phyloP scores from a whole-genome alignment of 2,113 vertebrate genomes.

The Oreotrochilus melanogaster region DNA sequence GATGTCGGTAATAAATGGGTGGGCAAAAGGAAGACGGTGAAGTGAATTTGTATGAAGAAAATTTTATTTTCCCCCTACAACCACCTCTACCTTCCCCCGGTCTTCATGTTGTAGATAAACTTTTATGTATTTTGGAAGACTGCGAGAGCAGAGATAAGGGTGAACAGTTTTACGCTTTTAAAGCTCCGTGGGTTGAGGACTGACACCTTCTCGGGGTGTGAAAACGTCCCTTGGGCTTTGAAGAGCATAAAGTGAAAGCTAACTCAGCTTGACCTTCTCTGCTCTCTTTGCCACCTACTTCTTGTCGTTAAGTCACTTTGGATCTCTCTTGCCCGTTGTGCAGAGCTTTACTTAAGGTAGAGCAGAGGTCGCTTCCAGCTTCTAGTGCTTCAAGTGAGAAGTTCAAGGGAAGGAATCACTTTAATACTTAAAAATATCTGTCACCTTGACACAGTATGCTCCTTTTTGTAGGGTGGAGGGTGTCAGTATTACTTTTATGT shows the following conservation, averaged over 20 bases:
- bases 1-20: background rate
- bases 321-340: background rate
- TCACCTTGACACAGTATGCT: accelerated
- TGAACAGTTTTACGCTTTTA: background rate
- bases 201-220: background rate
- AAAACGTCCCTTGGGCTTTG: background rate
- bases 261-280: background rate
- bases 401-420: background rate
- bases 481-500: background rate
- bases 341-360: background rate
- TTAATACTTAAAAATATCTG: background rate
- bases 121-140: background rate
- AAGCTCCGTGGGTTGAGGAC: background rate
- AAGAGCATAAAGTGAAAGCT: background rate
- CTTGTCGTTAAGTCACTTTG: background rate
- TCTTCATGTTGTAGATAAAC: background rate
- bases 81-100: accelerated
- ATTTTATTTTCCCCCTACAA: background rate
- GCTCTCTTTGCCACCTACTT: background rate
- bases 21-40: too few relatives aligned
- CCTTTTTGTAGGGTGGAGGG: background rate
- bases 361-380: background rate
- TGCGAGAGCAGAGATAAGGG: background rate
- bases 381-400: accelerated
- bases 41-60: background rate